Base-by-base conservation (phyloP, 2,113 vertebrate genomes). In the Struthidea cinerea region DNA sequence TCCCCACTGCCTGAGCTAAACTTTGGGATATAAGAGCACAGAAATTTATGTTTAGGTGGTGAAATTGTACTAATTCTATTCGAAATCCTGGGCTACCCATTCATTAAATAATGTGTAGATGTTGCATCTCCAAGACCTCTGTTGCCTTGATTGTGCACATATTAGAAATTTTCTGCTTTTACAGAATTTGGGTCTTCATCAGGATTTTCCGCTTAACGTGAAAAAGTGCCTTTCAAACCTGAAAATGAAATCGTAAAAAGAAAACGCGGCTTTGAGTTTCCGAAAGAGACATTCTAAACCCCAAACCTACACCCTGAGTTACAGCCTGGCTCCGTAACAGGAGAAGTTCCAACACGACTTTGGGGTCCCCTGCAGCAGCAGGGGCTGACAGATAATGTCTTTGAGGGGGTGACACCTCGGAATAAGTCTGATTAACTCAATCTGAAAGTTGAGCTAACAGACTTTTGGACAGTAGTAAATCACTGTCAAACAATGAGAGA, bases 401-500 rank as follows among this genome's bases (percentile, higher is more conserved):
- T 12, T 8, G 69, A 12, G 56, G 23, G 26, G 26, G 15, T 3
- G 33, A 56, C 2, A n/a, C 44, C 44, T 53, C 23, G 4, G 41
- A 6, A 13, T 10, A 23, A 78, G 3, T 63, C 47, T 28, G 84
- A 88, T 41, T 44, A 81, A 86, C 73, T 93, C 73, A 39, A 1
- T 68, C 80, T 90, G 64, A 84, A 84, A 93, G 83, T 90, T 75
- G 79, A 92, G 65, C 87, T 90, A 93, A 82, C 88, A 95, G 92
- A 92, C 90, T 84, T 91, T 79, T 87, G 88, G 91, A 82, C 70
- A 94, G 86, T 35, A 87, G 92, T 92, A 96, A 96, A 94, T 94
- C 94, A 92, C 88, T 96, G 94, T 92, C 95, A 93, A 71, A 89
- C 88, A 90, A 90, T 82, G 80, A 95, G 70, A 90, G 82, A 96